Conservation (phyloP, 2,888 invertebrate species). For the Linhomoeus sp. region DNA sequence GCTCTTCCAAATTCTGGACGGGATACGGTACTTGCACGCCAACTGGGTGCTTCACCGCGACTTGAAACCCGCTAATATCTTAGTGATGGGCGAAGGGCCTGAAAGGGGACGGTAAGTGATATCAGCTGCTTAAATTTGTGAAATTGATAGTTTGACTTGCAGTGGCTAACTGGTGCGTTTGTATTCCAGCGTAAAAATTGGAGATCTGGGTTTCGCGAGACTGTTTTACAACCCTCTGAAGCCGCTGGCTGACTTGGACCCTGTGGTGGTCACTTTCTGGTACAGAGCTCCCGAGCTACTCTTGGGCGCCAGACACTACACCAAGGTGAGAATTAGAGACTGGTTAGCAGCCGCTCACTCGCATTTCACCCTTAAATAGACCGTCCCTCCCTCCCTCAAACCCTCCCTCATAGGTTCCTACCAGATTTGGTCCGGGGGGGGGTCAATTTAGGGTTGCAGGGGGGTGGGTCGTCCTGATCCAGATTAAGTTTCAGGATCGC, state of each 20-base stretch:
- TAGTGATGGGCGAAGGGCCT: conserved; percentile 96
- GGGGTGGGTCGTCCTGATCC: too few relatives aligned
- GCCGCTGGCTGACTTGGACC: conserved; percentile 89
- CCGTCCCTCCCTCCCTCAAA: too few relatives aligned
- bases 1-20: conserved; percentile 89
- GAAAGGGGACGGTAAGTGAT: conserved; percentile 60
- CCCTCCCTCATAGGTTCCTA: too few relatives aligned
- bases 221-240: conserved; percentile 92
- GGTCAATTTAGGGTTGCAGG: too few relatives aligned
- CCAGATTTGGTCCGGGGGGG: too few relatives aligned
- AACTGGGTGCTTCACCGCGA: conserved; percentile 90
- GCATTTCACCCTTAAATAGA: too few relatives aligned
- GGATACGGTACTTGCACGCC: conserved; percentile 92
- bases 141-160: background rate
- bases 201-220: conserved; percentile 97
- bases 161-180: background rate
- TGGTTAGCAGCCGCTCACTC: conserved; percentile 6
- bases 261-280: conserved; percentile 99
- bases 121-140: background rate
- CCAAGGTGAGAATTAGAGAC: too few relatives aligned
- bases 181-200: conserved; percentile 31
- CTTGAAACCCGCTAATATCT: conserved; percentile 75
- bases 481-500: too few relatives aligned
- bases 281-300: conserved; percentile 77
- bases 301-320: conserved; percentile 30